Evolutionary conservation across 2,797 vertebrate genomes (phyloP), one percentile per base, ranked within the genome.

Genomic region (Zenarchopterus dispar): DNA sequence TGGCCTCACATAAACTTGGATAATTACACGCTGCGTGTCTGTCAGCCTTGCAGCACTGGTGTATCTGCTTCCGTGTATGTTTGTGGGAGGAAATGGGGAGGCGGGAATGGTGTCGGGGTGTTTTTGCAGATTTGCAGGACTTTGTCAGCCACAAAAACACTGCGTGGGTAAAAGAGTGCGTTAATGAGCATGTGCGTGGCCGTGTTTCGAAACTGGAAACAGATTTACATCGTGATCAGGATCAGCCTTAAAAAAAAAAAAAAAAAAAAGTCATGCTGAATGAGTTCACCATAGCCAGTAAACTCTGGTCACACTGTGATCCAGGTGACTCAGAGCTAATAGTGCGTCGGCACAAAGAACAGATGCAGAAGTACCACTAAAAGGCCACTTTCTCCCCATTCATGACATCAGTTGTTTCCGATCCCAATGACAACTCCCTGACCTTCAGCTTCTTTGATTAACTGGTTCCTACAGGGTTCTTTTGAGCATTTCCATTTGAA

Each of bases 121-220:
- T 77, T 73, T 73, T 73, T 59, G 62, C 59, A 78, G 61, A 81
- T 63, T 73, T 71, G 33, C 54, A 57, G 44, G 52, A 64, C 62
- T 65, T 79, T 70, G 67, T 80, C 70, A 74, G 52, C 78, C 80
- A 73, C 66, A 78, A 78, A 76, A 69, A 69, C 66, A 62, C 36
- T 70, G 62, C 60, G 56, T 59, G 75, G 78, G 42, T 60, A 56
- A 80, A 55, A 69, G 69, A 74, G 68, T 31, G 74, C 75, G 73
- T 77, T 86, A 82, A 82, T 75, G 67, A 73, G 70, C 73, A 63
- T 72, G 62, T 70, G 70, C 66, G 21, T 47, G 31, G 53, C 58
- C 5, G 48, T 71, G 78, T 77, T 84, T 64, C 73, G 56, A 85
- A 84, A 84, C 78, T 82, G 44, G 43, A 86, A 87, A 78, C 78